Conservation (phyloP, 2,797 vertebrate species). For the Sternarchorhynchus goeldii region DNA sequence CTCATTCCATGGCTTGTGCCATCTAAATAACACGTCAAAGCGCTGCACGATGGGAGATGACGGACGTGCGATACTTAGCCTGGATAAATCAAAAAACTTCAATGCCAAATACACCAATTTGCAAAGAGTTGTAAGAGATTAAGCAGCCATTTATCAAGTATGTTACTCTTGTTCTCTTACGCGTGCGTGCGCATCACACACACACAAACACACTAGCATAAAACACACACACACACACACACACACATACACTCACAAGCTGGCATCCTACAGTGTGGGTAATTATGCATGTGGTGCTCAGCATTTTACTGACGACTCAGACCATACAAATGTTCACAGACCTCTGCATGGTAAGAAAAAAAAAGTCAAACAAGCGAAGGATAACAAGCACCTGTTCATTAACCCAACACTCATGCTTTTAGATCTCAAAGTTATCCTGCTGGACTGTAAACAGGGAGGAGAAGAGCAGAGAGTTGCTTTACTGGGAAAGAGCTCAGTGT, state of each 20-base stretch:
- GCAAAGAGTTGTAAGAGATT: conserved; percentile 38
- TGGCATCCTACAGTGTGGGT: conserved; percentile 43
- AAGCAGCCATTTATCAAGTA: conserved; percentile 50
- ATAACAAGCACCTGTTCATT: conserved; percentile 51
- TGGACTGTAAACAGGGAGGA: conserved; percentile 44
- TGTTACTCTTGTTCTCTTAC: conserved; percentile 35
- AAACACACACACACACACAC: conserved; percentile 24
- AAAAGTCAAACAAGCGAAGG: conserved; percentile 41
- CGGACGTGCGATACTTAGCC: conserved; percentile 30
- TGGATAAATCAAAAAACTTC: conserved; percentile 37
- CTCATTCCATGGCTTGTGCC: conserved; percentile 38
- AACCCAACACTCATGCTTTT: conserved; percentile 49
- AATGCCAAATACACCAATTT: conserved; percentile 45
- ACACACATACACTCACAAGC: conserved; percentile 20
- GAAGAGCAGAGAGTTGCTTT: conserved; percentile 45
- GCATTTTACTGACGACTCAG: conserved; percentile 48
- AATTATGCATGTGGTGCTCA: conserved; percentile 55
- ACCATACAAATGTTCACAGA: conserved; percentile 48
- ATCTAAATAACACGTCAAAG: conserved; percentile 47
- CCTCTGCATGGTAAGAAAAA: conserved; percentile 54
- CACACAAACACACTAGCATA: conserved; percentile 22
- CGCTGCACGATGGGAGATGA: conserved; percentile 51
- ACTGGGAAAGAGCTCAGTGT: conserved; percentile 50
- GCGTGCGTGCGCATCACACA: conserved; percentile 11
- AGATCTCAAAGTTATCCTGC: conserved; percentile 48